Evolutionary conservation across 2,797 vertebrate genomes (phyloP).

Genomic region (Saxicola maurus): DNA sequence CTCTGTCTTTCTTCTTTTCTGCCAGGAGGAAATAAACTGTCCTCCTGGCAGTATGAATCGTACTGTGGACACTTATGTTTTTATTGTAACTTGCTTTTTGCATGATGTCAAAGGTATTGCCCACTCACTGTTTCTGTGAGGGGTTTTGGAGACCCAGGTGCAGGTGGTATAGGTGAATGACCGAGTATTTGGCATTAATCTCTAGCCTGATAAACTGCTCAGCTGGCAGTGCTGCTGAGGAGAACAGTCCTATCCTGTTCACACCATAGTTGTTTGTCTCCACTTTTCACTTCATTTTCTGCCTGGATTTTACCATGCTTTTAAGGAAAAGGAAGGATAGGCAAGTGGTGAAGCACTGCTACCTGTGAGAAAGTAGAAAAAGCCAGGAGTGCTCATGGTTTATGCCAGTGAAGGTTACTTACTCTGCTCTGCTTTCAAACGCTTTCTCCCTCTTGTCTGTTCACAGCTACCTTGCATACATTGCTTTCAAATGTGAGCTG

Average conservation of each 20-base stretch:
- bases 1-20: background rate
- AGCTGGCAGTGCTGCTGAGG: background rate
- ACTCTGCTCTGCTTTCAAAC: background rate
- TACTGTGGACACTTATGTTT: background rate
- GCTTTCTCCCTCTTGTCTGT: background rate
- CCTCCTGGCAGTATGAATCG: background rate
- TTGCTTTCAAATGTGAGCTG: background rate
- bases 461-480: fast-evolving
- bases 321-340: background rate
- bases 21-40: background rate
- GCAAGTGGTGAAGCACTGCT: background rate
- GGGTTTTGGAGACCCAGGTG: background rate
- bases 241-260: background rate
- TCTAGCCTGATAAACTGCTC: background rate
- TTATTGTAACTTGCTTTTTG: background rate
- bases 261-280: background rate
- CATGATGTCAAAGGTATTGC: background rate
- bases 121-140: background rate
- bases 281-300: background rate
- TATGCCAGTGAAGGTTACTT: background rate
- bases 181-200: background rate
- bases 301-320: background rate
- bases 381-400: background rate
- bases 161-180: background rate
- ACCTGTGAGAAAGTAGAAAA: background rate